A percentile compares a stretch with the other conserved stretches of the same genome.
Evolutionary conservation across 2,888 invertebrate species (phyloP).

Genomic region (Drosophila prostipennis): DNA sequence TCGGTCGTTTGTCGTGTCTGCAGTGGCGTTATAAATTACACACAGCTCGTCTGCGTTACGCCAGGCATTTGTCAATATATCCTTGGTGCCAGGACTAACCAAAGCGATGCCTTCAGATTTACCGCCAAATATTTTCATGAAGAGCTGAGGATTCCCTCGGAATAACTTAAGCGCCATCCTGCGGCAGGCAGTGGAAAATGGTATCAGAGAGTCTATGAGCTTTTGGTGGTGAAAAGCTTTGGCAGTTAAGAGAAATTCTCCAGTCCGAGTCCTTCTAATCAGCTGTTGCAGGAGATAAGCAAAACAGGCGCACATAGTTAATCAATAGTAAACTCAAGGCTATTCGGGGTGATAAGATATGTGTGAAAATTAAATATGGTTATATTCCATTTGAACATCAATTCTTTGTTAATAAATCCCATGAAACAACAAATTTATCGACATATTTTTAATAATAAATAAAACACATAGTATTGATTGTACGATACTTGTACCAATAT

Average conservation of each 20-base stretch:
- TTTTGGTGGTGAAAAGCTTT: constrained; percentile 69
- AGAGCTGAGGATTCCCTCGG: background rate
- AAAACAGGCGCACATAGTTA: constrained; percentile 3
- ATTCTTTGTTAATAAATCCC: too few species aligned
- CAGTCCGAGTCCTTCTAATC: constrained; percentile 27
- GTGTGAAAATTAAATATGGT: background rate
- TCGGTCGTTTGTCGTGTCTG: constrained; percentile 57
- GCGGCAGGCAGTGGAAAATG: background rate
- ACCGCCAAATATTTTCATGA: constrained; percentile 20
- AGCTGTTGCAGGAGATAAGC: constrained; percentile 34
- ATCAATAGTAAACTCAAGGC: constrained; percentile 38
- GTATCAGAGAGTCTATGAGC: background rate
- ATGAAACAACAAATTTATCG: too few species aligned
- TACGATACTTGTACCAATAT: too few species aligned
- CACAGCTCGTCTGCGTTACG: constrained; percentile 56
- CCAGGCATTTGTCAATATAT: constrained; percentile 71
- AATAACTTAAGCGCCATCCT: constrained; percentile 52
- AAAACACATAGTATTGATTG: too few species aligned
- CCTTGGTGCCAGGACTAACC: constrained; percentile 19
- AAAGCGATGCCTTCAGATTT: constrained; percentile 34
- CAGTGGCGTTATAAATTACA: constrained; percentile 72
- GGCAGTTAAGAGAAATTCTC: constrained; percentile 16
- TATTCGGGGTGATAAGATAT: constrained; percentile 23
- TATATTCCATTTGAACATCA: too few species aligned
- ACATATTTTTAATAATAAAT: too few species aligned